Percentiles rank a stretch among this genome's conserved stretches.
Conservation (phyloP, 2,888 invertebrate species). For the Athripsodes cinereus region DNA sequence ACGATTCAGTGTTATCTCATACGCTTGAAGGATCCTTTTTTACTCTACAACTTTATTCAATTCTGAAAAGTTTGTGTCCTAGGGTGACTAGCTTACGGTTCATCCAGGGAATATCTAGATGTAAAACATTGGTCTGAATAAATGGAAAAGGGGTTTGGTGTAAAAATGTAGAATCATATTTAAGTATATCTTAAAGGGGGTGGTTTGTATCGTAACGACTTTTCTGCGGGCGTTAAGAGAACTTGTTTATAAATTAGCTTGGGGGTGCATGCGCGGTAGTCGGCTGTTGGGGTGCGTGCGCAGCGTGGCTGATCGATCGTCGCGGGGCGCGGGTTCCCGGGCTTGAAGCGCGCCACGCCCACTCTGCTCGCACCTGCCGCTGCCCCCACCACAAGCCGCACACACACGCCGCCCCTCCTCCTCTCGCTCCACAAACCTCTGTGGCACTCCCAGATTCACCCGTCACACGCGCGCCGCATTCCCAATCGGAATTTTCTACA, state of each 20-base stretch:
- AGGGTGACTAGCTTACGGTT: neutral
- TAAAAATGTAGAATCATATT: neutral
- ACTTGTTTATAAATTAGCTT: constrained; percentile 7
- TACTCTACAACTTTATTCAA: neutral
- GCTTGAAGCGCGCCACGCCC: constrained; percentile 33
- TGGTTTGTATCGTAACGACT: neutral
- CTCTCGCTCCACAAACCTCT: constrained; percentile 27
- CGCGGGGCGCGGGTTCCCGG: constrained; percentile 39
- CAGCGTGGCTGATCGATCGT: constrained; percentile 43
- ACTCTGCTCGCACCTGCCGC: constrained; percentile 30
- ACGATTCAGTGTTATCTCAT: neutral
- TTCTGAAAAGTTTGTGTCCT: neutral
- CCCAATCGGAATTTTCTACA: constrained; percentile 1
- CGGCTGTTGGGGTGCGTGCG: constrained; percentile 30
- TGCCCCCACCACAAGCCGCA: constrained; percentile 33
- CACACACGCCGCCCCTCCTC: constrained; percentile 24
- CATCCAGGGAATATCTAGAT: constrained; percentile 6
- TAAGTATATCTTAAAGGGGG: constrained; percentile 1
- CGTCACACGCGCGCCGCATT: constrained; percentile 15
- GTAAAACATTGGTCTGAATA: neutral
- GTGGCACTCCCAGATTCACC: constrained; percentile 21
- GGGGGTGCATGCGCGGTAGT: constrained; percentile 27
- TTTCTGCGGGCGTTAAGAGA: neutral
- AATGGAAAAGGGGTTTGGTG: constrained; percentile 1
- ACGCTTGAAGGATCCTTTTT: neutral